Evolutionary conservation across 92 coral and sea anemone genomes (phyloP), one percentile per base, ranked within the genome.

Genomic region (Porites rus): DNA sequence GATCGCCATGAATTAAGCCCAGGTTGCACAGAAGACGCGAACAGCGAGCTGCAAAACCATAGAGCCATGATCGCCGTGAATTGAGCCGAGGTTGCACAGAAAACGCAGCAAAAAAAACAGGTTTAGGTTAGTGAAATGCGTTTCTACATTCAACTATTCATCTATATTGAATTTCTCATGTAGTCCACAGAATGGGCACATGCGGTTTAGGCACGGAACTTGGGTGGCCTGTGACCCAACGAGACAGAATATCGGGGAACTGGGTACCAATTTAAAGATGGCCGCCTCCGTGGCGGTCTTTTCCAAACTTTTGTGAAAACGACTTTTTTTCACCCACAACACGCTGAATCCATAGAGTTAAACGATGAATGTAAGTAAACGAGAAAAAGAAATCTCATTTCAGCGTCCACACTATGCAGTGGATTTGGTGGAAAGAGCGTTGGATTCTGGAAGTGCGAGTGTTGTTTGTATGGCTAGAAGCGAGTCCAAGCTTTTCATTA

Each of bases 391-490:
- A 78, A 16, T 86, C 84, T 90, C 94, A 12, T 90, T 93, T 75
- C 78, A 67, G 78, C 82, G 89, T 67, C 61, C 90, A 8, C 84
- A 90, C 43, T 89, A 88, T 50, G 87, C 88, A 20, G 93, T 93
- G 51, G 94, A 90, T 75, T 61, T 94, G 59, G 92, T 93, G 18
- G 93, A 90, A 80, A 87, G 69, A 56, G 81, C 89, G 24, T 52
- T 90, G 88, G 85, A 74, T 18, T 68, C 7, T 13, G 78, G 17
- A 38, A 77, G 71, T 51, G 79, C 86, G 10, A 89, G 92, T 67
- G 92, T 83, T 24, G 58, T 93, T 11, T 94, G 98, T 64, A 88
- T 93, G 53, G 90, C 96, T 7, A 88, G 74, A 68, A 75, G 69
- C 51, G 65, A 22, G 1, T 90, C 93, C 53, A 93, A 92, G 63